Base-by-base conservation (phyloP, 2,888 invertebrate species). In the Lottia scabra region DNA sequence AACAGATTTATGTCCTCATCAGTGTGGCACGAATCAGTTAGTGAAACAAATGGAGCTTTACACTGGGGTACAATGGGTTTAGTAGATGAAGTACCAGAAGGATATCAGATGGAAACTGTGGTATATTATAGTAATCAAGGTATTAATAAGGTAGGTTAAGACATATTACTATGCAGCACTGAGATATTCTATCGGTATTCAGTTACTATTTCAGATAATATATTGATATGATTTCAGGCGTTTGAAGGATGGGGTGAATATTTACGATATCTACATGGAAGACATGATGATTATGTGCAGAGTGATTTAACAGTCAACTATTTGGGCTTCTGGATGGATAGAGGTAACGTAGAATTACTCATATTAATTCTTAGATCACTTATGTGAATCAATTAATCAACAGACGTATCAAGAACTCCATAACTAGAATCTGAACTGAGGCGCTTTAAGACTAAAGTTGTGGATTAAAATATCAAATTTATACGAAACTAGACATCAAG, bases 241-340 rank as follows among this genome's bases (percentile, higher is more conserved):
- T 75, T 81, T 27, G 65, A 65, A 0, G 75, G 68, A 13, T 81
- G 81, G 80, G 82, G 82, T 12, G 45, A 71, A 13, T 63, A 75
- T 10, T 68, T 86, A 67, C 73, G 83, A 56, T 65, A 56, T 6
- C 78, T 62, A 64, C 79, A 80, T 68, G 76, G 75, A 56, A 82
- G 73, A 68, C 74, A 73, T 10, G 48, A 70, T 38, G 70, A 19
- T 0, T 23, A 56, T 56, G 19, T 19, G 23, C 19, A 19, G 19
- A 56, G 63, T 15, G 80, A 80, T 66, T 13, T 78, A 45, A 76
- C 73, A 1, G 68, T 78, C 2, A 79, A 78, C 26, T 78, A 81
- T 48, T 74, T 78, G 0, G 81, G 81, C 2, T 80, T 77, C 77
- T 81, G 80, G 78, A 81, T 80, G 1, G 81, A 80, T 46, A 80